Percentiles rank a stretch among this genome's conserved stretches.
phyloP scores from a whole-genome alignment of 2,113 vertebrate species.

The Megaceryle maxima region DNA sequence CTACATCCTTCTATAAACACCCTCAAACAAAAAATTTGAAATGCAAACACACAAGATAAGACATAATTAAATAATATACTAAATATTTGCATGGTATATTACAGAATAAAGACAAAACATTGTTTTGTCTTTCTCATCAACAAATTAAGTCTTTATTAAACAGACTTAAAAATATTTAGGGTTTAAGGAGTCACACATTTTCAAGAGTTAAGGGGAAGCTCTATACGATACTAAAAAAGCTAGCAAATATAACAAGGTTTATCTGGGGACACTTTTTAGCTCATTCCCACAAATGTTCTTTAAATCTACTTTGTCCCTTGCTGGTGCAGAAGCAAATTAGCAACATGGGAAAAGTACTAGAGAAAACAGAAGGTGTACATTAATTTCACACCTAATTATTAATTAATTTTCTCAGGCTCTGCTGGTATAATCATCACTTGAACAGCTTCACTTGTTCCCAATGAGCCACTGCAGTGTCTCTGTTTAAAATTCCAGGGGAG shows the following conservation, averaged over 20 bases:
- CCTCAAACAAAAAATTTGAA: not conserved
- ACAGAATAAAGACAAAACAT: not conserved
- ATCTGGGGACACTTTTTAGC: not conserved
- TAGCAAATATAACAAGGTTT: not conserved
- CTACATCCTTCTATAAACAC: not conserved
- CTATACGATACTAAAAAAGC: not conserved
- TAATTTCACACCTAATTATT: slow-evolving; percentile 59
- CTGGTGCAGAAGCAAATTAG: slow-evolving; percentile 8
- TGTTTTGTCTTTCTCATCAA: not conserved
- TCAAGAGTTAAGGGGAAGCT: not conserved
- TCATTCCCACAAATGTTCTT: not conserved
- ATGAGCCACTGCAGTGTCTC: not conserved
- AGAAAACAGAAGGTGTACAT: slow-evolving; percentile 37
- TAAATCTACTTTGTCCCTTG: not conserved
- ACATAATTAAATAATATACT: not conserved
- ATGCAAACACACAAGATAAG: not conserved
- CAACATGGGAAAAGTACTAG: not conserved
- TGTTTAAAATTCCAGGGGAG: slow-evolving; percentile 22
- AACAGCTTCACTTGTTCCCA: slow-evolving; percentile 18
- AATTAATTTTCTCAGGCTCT: slow-evolving; percentile 35
- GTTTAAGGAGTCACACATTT: not conserved
- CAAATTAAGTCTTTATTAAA: not conserved
- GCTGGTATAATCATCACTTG: slow-evolving; percentile 34
- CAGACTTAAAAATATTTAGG: not conserved
- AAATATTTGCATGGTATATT: not conserved